Evolutionary conservation across 2,797 vertebrate genomes (phyloP).

Genomic region (Hipposideros larvatus): DNA sequence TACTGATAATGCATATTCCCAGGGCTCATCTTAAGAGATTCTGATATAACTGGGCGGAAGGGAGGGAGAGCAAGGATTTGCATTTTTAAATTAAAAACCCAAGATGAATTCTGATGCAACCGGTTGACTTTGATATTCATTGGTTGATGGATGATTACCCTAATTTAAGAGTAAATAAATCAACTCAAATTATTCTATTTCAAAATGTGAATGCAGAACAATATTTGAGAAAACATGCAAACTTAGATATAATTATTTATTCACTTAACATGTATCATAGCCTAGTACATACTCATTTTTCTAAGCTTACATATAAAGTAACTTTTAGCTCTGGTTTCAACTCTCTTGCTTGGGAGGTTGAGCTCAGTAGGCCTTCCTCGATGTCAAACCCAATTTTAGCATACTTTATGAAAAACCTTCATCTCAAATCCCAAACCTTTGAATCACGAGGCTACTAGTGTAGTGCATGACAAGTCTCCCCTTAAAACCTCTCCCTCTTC

Average conservation of each 20-base stretch:
- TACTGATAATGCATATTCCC: neutral
- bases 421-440: neutral
- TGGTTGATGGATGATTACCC: neutral
- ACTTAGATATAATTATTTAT: neutral
- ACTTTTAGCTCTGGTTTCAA: neutral
- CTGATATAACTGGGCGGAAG: neutral
- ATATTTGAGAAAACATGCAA: neutral
- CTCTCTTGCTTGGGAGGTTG: neutral
- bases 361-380: neutral
- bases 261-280: neutral
- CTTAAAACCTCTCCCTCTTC: neutral
- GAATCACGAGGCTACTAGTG: neutral
- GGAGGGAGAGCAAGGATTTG: neutral
- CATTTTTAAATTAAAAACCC: slow-evolving; percentile 7
- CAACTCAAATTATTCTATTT: neutral
- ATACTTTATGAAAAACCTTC: neutral
- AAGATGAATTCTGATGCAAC: neutral
- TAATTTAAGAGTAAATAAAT: slow-evolving; percentile 45
- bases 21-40: neutral
- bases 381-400: neutral
- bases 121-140: neutral
- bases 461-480: neutral
- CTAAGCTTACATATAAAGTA: neutral
- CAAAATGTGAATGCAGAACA: neutral
- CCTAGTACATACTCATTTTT: neutral